These are phyloP conservation scores for Pachyuromys duprasi DNA, from an alignment of 2,797 vertebrate genomes.

Conservation along the genomic window DNA sequence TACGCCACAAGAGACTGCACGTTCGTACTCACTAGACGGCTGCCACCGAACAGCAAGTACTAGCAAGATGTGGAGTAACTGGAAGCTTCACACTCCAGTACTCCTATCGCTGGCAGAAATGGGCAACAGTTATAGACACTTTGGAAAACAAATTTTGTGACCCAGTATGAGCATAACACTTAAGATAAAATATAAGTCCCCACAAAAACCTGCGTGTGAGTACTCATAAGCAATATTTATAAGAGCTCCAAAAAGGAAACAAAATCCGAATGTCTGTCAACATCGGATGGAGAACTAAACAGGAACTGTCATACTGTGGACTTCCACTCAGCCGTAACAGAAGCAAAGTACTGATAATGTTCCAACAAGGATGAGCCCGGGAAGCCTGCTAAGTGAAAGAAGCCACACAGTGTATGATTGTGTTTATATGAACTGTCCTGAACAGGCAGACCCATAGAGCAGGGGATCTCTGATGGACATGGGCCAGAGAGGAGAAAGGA, in stretches of 20 bases:
- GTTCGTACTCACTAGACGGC: background rate
- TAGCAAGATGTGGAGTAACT: background rate
- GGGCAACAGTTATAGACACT: background rate
- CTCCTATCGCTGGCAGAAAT: background rate
- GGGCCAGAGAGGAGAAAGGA: background rate
- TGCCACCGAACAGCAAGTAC: background rate
- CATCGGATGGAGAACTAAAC: conserved; percentile 17
- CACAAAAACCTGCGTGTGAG: conserved; percentile 7
- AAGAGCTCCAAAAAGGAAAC: background rate
- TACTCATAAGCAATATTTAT: conserved; percentile 1
- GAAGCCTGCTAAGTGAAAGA: conserved; percentile 26
- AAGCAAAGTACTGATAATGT: background rate
- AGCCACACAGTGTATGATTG: background rate
- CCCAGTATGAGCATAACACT: background rate
- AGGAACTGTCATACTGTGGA: background rate
- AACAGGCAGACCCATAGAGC: background rate
- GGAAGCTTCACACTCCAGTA: background rate
- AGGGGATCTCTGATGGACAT: background rate
- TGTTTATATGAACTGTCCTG: background rate
- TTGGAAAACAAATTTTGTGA: conserved; percentile 20
- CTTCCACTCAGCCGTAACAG: conserved; percentile 39
- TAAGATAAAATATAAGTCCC: conserved; percentile 46
- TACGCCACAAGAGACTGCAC: background rate
- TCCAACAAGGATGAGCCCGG: background rate
- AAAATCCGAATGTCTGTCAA: background rate